Base-by-base conservation (phyloP, 2,888 invertebrate species). In the Sinopyrophorus schimmeli region DNA sequence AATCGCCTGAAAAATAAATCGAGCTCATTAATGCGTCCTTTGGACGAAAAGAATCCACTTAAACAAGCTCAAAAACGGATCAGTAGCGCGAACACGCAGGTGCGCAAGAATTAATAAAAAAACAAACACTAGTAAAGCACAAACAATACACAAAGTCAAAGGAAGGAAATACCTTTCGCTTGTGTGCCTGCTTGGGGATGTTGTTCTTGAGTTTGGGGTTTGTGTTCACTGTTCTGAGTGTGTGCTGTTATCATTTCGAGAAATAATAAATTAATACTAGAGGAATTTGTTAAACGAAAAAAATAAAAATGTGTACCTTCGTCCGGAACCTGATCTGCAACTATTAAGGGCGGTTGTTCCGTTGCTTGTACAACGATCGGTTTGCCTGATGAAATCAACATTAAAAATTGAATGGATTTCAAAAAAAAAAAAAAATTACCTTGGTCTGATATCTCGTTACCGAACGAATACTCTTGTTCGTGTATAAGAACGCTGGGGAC, bases 151-250 rank as follows among this genome's bases (percentile, higher is more conserved):
- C 24, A 24, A 24, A 11, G 2, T 2, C 14, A 11, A 27, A 27
- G 12, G 9, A 40, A 21, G 23, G 9, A 18, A 34, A 35, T 62
- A 64, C 64, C 65, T 65, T 58, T 61, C 26, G 35, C 24, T 21
- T 59, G 56, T 63, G 65, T 65, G 9, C 10, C 40, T 26, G 14
- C 35, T 44, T 63, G 68, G 39, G 61, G 60, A 58, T 67, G 66
- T 64, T 65, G 31, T 43, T 49, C 38, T 27, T 42, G 43, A 14
- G 42, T 38, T 9, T 65, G 60, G 57, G 55, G 58, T 60, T 61
- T 56, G 62, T 62, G 59, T 62, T 61, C 53, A 60, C 63, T 32
- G 24, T 47, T 35, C 21, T 47, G 15, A 18, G 21, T 41, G 21
- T 41, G 41, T 23, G 28, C 43, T 43, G 24, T 35, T 12, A n/a